phyloP scores from a whole-genome alignment of 2,888 invertebrate species.

The Euspilapteryx auroguttella region DNA sequence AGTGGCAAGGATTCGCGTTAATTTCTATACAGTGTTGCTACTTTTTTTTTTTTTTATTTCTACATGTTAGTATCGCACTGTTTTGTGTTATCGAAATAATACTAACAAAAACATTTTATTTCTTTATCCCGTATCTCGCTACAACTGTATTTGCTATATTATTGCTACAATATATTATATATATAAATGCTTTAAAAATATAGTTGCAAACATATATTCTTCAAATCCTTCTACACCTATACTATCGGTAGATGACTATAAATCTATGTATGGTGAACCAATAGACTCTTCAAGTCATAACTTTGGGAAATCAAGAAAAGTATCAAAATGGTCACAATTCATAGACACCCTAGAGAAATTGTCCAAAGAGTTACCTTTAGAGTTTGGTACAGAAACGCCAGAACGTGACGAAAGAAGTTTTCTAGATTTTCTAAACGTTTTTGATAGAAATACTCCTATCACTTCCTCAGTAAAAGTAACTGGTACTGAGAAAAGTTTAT shows the following conservation, averaged over 20 bases:
- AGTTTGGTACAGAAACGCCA: slow-evolving; percentile 18
- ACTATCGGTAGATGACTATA: slow-evolving; percentile 28
- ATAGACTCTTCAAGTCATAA: no score
- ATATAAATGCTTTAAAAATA: slow-evolving; percentile 7
- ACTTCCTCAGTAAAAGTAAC: slow-evolving; percentile 16
- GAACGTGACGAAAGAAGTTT: slow-evolving; percentile 18
- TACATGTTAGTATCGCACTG: no score
- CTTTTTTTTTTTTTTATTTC: no score
- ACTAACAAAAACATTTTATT: neutral
- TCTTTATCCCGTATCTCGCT: slow-evolving; percentile 1
- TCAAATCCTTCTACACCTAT: slow-evolving; percentile 21
- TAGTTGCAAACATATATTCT: slow-evolving; percentile 13
- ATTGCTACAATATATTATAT: no score
- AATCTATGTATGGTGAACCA: slow-evolving; percentile 11
- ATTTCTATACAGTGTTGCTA: no score
- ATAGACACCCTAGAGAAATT: slow-evolving; percentile 26
- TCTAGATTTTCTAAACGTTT: slow-evolving; percentile 17
- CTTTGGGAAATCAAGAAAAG: no score
- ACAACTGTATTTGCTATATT: no score
- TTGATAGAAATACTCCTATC: slow-evolving; percentile 12
- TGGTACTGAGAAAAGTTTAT: slow-evolving; percentile 7
- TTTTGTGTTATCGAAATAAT: no score
- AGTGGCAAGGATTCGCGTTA: no score
- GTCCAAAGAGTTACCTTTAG: slow-evolving; percentile 18
- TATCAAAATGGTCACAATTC: slow-evolving; percentile 27